Base-by-base conservation (phyloP, 23 tunicate genomes). In the Oikopleura vanhoeffeni region DNA sequence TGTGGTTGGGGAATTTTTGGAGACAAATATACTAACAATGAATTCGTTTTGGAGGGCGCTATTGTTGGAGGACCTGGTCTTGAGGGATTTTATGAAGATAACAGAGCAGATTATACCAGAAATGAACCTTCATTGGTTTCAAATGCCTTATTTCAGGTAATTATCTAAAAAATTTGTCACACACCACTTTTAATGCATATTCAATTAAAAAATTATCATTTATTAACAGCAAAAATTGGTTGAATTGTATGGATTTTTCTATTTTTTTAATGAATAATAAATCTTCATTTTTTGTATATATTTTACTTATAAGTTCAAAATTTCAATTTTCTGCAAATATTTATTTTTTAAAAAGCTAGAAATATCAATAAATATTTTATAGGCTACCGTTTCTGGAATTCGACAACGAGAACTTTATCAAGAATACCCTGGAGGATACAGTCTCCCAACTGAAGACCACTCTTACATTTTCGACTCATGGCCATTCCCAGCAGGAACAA, bases 61-160 rank as follows among this genome's bases (percentile, higher is more conserved):
- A 41, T 95, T 0, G 90, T 90, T 39, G 99, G 91, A 1, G 96
- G 99, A 0, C 96, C 96, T 3, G 79, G 35, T 24, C 27, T 38
- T 32, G 27, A 18, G 27, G 79, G 79, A 2, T 71, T 71, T 71
- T 71, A 30, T 18, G 79, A 71, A 30, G 79, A 71, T 30, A 71
- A 71, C 79, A 33, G 79, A 24, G 35, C 27, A 38, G 79, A 71
- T 71, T 71, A 71, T 30, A 71, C 79, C 34, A 33, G 79, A 18
- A 71, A 71, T 71, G 79, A 71, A 71, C 79, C 79, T 4, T 71
- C 79, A 2, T 38, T 71, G 3, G 79, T 71, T 28, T 33, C 79
- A 18, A 71, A 71, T 71, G 79, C 79, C 4, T 30, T 71, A 2
- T 71, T 71, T 38, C 79, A 71, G n/a, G n/a, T n/a, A n/a, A n/a